Conservation (phyloP, 2,888 invertebrate genomes). For the Rugalucina vietnamica region DNA sequence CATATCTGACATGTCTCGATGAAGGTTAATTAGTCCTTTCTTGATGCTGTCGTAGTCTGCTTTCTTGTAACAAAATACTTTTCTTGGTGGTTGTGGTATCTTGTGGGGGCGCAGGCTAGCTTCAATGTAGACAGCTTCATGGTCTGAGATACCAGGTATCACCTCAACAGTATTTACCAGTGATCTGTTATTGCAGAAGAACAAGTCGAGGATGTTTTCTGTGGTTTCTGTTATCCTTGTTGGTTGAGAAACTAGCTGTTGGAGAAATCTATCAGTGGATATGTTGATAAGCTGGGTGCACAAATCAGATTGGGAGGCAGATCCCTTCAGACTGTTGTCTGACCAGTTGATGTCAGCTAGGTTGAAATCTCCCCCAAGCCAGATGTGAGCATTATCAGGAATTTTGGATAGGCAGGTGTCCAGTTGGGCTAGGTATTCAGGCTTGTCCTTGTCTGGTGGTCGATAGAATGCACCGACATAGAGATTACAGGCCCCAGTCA, state of each 20-base stretch:
- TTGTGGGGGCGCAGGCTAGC: slow-evolving; percentile 5
- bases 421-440: neutral
- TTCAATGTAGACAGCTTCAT: slow-evolving; percentile 14
- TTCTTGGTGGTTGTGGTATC: neutral
- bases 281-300: neutral
- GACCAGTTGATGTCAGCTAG: slow-evolving; percentile 20
- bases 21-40: neutral
- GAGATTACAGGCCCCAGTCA: neutral
- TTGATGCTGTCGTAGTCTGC: slow-evolving; percentile 27
- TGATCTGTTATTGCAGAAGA: slow-evolving; percentile 27
- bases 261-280: neutral
- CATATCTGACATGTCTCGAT: neutral
- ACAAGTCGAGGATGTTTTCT: slow-evolving; percentile 17
- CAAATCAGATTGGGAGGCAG: neutral
- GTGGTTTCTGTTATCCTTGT: slow-evolving; percentile 24
- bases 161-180: slow-evolving; percentile 17
- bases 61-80: neutral
- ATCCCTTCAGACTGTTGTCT: neutral
- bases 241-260: slow-evolving; percentile 17
- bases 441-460: neutral
- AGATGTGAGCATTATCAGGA: slow-evolving; percentile 2
- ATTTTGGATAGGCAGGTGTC: slow-evolving; percentile 12
- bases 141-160: slow-evolving; percentile 9
- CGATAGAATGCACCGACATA: slow-evolving; percentile 21
- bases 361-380: slow-evolving; percentile 32